A percentile compares a stretch with the other conserved stretches of the same genome.
phyloP scores from a whole-genome alignment of 2,888 invertebrate species.

The Hyposoter didymator region DNA sequence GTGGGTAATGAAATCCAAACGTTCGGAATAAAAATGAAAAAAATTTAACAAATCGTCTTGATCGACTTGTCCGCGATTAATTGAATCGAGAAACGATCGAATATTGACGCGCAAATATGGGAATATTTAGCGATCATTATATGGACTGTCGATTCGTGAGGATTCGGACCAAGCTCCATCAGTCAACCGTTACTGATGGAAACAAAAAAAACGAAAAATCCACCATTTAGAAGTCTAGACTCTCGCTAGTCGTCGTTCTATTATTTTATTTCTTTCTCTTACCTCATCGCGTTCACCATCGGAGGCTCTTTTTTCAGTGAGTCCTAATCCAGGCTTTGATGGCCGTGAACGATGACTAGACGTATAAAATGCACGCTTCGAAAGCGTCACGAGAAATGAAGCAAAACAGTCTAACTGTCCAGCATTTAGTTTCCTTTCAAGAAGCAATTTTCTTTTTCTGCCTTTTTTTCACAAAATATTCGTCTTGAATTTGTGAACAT shows the following conservation, averaged over 20 bases:
- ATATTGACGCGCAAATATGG: not conserved
- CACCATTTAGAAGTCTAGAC: conserved; percentile 39
- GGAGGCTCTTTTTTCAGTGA: not conserved
- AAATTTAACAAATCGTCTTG: not conserved
- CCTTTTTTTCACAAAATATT: not conserved
- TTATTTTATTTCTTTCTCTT: conserved; percentile 25
- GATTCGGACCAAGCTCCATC: not conserved
- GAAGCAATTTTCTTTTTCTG: not conserved
- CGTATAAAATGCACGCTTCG: not conserved
- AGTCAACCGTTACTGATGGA: conserved; percentile 73
- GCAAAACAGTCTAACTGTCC: not conserved
- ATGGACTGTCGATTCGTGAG: conserved; percentile 72
- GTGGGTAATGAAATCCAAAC: not conserved
- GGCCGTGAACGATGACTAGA: not conserved
- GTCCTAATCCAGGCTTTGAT: not conserved
- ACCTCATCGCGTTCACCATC: conserved; percentile 39
- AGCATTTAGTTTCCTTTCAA: not conserved
- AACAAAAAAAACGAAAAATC: conserved; percentile 29
- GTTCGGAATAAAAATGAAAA: not conserved
- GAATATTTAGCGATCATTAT: conserved; percentile 27
- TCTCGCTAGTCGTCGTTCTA: conserved; percentile 32
- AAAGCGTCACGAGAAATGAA: not conserved
- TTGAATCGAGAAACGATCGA: not conserved
- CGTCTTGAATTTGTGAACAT: not conserved
- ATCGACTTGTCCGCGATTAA: conserved; percentile 1